Conservation (phyloP, 2,113 vertebrate species). For the Indicator indicator region DNA sequence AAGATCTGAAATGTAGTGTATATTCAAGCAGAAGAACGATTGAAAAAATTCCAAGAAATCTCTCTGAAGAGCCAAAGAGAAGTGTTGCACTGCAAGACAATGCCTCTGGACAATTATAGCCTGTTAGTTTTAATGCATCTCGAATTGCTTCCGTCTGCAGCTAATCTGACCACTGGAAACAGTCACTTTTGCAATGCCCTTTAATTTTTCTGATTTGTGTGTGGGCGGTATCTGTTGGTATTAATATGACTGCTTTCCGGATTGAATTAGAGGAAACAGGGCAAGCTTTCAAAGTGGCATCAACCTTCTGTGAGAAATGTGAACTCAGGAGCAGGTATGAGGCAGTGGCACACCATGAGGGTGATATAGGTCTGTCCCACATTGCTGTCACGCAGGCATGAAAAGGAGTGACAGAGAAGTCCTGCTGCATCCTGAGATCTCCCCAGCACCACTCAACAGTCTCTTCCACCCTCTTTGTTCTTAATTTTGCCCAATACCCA, state of each 20-base stretch:
- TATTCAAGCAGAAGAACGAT: constrained; percentile 24
- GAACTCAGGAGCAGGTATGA: not conserved
- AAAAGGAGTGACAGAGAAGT: not conserved
- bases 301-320: not conserved
- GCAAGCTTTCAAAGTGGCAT: constrained; percentile 5
- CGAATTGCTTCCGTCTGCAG: constrained; percentile 63
- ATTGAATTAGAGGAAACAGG: constrained; percentile 37
- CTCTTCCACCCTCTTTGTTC: not conserved
- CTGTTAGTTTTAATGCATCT: constrained; percentile 34
- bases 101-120: constrained; percentile 37
- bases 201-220: constrained; percentile 44
- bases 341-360: fast-evolving
- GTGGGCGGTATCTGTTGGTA: constrained; percentile 36
- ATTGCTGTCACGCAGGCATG: fast-evolving
- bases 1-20: not conserved
- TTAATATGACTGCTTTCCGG: constrained; percentile 46
- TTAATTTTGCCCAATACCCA: fast-evolving
- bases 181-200: constrained; percentile 40
- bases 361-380: not conserved
- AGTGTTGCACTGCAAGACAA: not conserved
- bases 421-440: not conserved
- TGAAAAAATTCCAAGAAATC: constrained; percentile 51
- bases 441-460: not conserved
- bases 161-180: constrained; percentile 39
- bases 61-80: constrained; percentile 33